Conservation (phyloP, 2,797 vertebrate species). For the Coendou prehensilis region DNA sequence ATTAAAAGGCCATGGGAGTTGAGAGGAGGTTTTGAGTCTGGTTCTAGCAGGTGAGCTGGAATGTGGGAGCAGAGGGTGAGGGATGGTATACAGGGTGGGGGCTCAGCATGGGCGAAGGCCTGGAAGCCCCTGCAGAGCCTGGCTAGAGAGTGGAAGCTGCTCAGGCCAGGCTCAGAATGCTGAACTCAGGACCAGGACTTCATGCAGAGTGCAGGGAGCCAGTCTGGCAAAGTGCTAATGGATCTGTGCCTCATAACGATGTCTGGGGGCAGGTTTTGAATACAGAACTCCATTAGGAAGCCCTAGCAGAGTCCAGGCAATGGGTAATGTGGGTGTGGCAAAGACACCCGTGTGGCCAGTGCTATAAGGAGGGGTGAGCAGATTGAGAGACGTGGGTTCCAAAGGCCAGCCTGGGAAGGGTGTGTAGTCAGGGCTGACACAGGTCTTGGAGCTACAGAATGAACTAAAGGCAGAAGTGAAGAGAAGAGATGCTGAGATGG, state of each 20-base stretch:
- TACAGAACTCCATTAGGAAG: not conserved
- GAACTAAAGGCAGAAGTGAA: not conserved
- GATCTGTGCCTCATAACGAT: not conserved
- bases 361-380: not conserved
- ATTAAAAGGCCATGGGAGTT: not conserved
- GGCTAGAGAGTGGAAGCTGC: not conserved
- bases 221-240: not conserved
- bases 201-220: too few relatives aligned
- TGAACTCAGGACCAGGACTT: not conserved
- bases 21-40: not conserved
- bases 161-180: not conserved
- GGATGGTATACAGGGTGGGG: too few relatives aligned
- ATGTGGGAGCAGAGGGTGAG: not conserved
- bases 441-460: not conserved
- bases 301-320: not conserved
- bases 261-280: not conserved
- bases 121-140: not conserved
- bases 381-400: not conserved
- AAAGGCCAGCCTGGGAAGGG: not conserved
- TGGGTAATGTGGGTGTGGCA: not conserved
- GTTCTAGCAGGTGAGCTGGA: not conserved
- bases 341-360: not conserved
- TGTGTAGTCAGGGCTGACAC: fast-evolving
- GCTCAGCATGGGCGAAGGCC: not conserved
- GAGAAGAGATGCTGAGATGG: too few relatives aligned